These are phyloP conservation scores for Saguinus midas DNA, from an alignment of 2,113 vertebrate species.

Conservation along the genomic window DNA sequence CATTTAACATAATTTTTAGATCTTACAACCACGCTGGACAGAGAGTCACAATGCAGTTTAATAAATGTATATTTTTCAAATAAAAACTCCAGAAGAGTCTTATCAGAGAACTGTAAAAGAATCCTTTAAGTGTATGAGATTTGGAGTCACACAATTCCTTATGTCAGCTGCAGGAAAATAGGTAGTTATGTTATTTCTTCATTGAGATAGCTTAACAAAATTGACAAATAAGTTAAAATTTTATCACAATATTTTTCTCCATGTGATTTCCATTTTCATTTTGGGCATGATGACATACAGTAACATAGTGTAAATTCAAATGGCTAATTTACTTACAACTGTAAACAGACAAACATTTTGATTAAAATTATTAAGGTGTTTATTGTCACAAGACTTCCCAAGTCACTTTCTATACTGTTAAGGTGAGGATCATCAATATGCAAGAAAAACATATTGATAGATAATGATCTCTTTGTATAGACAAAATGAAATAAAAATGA, in stretches of 20 bases:
- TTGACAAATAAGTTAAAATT: background rate
- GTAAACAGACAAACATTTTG: background rate
- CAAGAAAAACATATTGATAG: background rate
- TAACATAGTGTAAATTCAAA: background rate
- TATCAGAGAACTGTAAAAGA: background rate
- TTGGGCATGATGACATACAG: accelerated
- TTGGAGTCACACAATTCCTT: background rate
- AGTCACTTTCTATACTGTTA: background rate
- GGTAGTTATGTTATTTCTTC: background rate
- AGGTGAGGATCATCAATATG: background rate
- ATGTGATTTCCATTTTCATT: background rate
- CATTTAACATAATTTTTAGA: background rate
- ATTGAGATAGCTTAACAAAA: background rate
- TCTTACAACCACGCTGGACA: background rate
- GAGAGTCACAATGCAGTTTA: background rate
- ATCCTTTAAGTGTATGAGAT: background rate
- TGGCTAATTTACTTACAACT: background rate
- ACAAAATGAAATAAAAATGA: background rate
- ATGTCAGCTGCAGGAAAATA: background rate
- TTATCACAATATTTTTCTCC: background rate
- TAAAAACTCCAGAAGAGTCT: background rate
- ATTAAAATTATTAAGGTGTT: background rate
- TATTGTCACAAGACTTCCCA: background rate
- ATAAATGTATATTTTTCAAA: background rate
- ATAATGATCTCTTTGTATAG: background rate